These are phyloP conservation scores for Monomorium pharaonis DNA, from an alignment of 1,140 invertebrate genomes.

Conservation along the genomic window DNA sequence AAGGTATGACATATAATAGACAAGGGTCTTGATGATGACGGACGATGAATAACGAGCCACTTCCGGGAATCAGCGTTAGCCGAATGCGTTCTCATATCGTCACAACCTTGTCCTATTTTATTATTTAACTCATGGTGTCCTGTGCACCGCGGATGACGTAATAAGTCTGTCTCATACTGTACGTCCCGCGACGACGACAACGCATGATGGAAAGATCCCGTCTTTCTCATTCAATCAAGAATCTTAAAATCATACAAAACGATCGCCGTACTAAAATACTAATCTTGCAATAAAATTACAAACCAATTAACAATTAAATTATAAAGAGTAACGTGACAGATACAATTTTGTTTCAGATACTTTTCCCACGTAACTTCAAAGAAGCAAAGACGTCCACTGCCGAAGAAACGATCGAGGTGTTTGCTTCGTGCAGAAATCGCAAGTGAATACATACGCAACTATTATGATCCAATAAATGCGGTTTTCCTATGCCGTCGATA, in stretches of 20 bases:
- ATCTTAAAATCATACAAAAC: neutral
- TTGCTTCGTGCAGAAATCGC: neutral
- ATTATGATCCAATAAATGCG: neutral
- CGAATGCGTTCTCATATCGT: constrained; percentile 76
- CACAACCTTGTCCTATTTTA: constrained; percentile 81
- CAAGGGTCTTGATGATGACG: constrained; percentile 81
- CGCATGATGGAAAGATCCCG: neutral
- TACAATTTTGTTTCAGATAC: neutral
- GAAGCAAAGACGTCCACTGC: neutral
- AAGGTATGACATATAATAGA: constrained; percentile 56
- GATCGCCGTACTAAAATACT: neutral
- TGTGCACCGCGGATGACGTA: neutral
- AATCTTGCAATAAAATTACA: neutral
- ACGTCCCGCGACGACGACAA: neutral
- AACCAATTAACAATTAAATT: neutral
- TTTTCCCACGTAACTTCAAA: neutral
- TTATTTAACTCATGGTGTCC: constrained; percentile 45
- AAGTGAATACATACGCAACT: constrained; percentile 14
- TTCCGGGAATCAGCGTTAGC: constrained; percentile 79
- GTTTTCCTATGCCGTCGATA: neutral
- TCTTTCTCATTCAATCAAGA: neutral
- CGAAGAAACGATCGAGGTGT: neutral
- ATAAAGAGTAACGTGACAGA: neutral
- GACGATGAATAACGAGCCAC: constrained; percentile 80
- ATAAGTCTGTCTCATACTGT: neutral